phyloP scores from a whole-genome alignment of 2,797 vertebrate genomes.

The Rhinatrema bivittatum region DNA sequence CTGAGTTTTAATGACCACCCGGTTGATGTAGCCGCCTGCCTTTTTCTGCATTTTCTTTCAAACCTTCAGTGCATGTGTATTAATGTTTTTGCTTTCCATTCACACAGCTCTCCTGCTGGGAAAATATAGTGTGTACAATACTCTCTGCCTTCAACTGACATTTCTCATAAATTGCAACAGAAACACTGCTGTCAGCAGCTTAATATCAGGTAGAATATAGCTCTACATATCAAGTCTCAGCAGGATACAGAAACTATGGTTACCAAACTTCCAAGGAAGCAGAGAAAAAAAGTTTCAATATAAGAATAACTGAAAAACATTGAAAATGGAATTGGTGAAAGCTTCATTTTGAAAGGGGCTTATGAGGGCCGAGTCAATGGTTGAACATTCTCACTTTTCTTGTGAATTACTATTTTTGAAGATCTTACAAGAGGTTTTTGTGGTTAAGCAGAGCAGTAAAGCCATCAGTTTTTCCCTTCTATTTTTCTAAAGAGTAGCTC shows the following conservation, averaged over 20 bases:
- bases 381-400: too few species aligned
- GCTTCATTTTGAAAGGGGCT: too few species aligned
- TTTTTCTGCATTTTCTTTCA: slow-evolving; percentile 20
- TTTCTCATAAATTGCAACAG: slow-evolving; percentile 67
- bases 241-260: slow-evolving; percentile 60
- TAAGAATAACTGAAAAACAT: slow-evolving; percentile 41
- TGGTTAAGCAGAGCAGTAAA: too few species aligned
- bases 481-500: too few species aligned
- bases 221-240: slow-evolving; percentile 59
- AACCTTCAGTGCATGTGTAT: slow-evolving; percentile 45
- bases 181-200: slow-evolving; percentile 68
- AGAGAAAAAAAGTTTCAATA: slow-evolving; percentile 36
- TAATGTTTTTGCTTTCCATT: slow-evolving; percentile 62
- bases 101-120: slow-evolving; percentile 66
- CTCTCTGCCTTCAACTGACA: slow-evolving; percentile 63
- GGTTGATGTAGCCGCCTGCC: slow-evolving; percentile 39
- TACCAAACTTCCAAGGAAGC: slow-evolving; percentile 54
- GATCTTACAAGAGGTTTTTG: too few species aligned
- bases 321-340: slow-evolving; percentile 45
- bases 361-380: too few species aligned
- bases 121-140: slow-evolving; percentile 68
- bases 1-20: slow-evolving; percentile 39
- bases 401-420: too few species aligned
- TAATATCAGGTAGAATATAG: too few species aligned
- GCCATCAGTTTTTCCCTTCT: too few species aligned